Conservation (phyloP, 2,113 vertebrate species). For the Chelonoidis abingdonii region DNA sequence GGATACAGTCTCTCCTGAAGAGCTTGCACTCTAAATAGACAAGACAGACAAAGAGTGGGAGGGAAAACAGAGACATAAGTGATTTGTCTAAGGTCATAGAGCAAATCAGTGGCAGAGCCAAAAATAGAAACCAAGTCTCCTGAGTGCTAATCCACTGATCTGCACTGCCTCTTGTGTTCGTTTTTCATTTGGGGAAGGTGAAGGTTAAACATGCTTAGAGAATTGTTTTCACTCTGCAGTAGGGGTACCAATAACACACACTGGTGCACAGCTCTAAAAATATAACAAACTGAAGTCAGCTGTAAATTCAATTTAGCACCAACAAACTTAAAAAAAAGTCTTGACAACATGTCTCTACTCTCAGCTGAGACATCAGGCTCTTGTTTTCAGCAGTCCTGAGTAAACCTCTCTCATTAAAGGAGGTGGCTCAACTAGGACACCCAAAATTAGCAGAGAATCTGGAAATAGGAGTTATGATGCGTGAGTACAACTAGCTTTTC, state of each 20-base stretch:
- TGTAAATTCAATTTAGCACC: not conserved
- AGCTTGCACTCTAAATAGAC: not conserved
- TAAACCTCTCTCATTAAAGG: not conserved
- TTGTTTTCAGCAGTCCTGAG: not conserved
- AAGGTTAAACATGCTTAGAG: not conserved
- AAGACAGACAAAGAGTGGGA: not conserved
- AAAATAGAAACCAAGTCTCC: not conserved
- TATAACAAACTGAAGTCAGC: not conserved
- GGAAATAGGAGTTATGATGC: not conserved
- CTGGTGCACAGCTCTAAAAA: not conserved
- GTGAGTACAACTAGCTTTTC: not conserved
- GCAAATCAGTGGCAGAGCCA: accelerated
- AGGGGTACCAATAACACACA: not conserved
- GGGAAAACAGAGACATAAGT: not conserved
- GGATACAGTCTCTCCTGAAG: not conserved
- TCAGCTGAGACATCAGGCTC: not conserved
- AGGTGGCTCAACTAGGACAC: not conserved
- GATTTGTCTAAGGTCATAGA: not conserved
- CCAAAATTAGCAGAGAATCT: not conserved
- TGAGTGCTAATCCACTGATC: not conserved
- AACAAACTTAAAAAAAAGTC: not conserved
- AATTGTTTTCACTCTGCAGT: not conserved
- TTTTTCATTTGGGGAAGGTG: not conserved
- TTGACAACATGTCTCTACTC: not conserved
- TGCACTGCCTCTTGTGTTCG: not conserved